phyloP scores from a whole-genome alignment of 2,797 vertebrate genomes.

The Pterois miles region DNA sequence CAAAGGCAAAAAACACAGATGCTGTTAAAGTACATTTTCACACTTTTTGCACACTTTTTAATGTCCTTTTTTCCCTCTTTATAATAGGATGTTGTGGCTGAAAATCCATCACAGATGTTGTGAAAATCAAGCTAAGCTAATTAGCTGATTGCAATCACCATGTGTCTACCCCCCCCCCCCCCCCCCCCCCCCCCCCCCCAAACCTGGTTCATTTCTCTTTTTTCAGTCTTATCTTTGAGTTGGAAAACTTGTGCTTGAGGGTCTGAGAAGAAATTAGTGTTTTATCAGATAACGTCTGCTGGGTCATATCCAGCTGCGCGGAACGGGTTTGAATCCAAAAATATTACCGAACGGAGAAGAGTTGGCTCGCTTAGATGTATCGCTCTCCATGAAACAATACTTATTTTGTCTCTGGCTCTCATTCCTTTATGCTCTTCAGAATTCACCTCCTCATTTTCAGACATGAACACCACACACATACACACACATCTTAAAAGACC shows the following conservation, averaged over 20 bases:
- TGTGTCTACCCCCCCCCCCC: constrained; percentile 49
- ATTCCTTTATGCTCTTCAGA: constrained; percentile 65
- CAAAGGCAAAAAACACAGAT: constrained; percentile 32
- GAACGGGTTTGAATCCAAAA: constrained; percentile 53
- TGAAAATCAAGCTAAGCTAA: constrained; percentile 67
- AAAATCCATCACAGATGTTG: constrained; percentile 64
- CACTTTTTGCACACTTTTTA: constrained; percentile 7
- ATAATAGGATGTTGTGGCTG: constrained; percentile 35
- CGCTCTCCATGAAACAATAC: constrained; percentile 52
- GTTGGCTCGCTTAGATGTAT: constrained; percentile 45
- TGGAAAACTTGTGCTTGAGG: constrained; percentile 63
- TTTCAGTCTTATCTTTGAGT: constrained; percentile 61
- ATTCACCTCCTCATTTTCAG: constrained; percentile 57
- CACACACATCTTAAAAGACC: constrained; percentile 42
- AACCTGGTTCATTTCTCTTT: constrained; percentile 25
- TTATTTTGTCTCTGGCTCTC: constrained; percentile 64
- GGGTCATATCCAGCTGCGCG: constrained; percentile 59
- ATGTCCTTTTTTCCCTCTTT: constrained; percentile 9
- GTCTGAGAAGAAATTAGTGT: constrained; percentile 64
- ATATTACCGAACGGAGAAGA: constrained; percentile 42
- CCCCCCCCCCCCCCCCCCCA: constrained; percentile 51
- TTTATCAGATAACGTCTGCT: constrained; percentile 68
- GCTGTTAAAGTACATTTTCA: constrained; percentile 12
- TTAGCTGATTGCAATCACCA: constrained; percentile 74
- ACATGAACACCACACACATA: constrained; percentile 31